Evolutionary conservation across 2,888 invertebrate genomes (phyloP).

Genomic region (Cancer borealis): DNA sequence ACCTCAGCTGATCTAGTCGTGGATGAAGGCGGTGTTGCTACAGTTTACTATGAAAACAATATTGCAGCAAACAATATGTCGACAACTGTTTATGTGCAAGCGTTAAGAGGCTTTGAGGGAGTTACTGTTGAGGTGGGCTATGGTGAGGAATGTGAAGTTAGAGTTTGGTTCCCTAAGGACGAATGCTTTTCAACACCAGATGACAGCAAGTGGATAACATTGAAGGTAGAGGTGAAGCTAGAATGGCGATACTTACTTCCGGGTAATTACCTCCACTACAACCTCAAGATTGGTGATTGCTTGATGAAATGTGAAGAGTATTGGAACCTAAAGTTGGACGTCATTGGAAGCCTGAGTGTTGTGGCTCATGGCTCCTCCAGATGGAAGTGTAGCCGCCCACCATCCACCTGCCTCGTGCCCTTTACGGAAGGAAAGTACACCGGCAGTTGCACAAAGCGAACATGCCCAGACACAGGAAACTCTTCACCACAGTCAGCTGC

Average conservation of each 20-base stretch:
- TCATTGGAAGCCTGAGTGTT: not conserved
- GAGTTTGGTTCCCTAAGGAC: not conserved
- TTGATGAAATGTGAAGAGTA: not conserved
- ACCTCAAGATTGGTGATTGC: not conserved
- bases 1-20: not conserved
- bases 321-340: not conserved
- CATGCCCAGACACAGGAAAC: not conserved
- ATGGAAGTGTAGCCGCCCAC: not conserved
- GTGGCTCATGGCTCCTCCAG: not conserved
- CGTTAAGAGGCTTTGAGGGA: not conserved
- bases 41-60: not conserved
- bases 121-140: not conserved
- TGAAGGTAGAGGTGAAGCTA: not conserved
- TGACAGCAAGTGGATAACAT: not conserved
- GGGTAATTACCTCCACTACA: not conserved
- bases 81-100: not conserved
- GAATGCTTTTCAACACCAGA: not conserved
- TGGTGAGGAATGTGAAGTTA: not conserved
- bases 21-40: not conserved
- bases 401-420: not conserved
- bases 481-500: too few species aligned
- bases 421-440: too few species aligned
- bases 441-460: not conserved
- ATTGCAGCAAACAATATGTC: not conserved
- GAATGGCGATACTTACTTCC: too few species aligned